Conservation (phyloP, 2,113 vertebrate species). For the Chamaetylas fuelleborni region DNA sequence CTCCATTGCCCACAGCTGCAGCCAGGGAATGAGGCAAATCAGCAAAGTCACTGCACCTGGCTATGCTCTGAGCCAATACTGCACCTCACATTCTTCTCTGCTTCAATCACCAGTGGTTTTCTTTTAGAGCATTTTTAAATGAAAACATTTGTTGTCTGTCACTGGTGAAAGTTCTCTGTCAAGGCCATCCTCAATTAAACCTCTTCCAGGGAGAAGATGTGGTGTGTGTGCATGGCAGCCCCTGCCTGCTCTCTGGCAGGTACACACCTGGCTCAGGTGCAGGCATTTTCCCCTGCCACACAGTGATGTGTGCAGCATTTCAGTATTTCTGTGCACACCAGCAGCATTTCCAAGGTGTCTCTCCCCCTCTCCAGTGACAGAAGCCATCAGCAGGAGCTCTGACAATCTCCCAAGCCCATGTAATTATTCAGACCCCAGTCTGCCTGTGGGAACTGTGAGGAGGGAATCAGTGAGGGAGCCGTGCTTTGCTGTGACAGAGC, state of each 20-base stretch:
- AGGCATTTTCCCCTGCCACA: not conserved
- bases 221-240: not conserved
- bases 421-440: not conserved
- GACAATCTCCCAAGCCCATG: not conserved
- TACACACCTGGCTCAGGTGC: not conserved
- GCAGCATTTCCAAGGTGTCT: not conserved
- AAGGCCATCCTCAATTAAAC: not conserved
- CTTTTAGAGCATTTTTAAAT: not conserved
- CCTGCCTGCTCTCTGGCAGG: not conserved
- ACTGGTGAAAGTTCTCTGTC: not conserved
- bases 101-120: not conserved
- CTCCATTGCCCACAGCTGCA: not conserved
- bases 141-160: not conserved
- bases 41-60: not conserved
- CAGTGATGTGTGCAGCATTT: not conserved
- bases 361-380: accelerated
- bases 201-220: not conserved
- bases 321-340: not conserved
- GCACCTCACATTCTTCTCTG: not conserved
- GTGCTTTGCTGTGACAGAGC: not conserved
- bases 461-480: not conserved
- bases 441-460: not conserved
- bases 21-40: not conserved
- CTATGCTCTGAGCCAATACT: not conserved
- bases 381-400: not conserved